Conservation (phyloP, 2,113 vertebrate species). For the Glaucidium brasilianum region DNA sequence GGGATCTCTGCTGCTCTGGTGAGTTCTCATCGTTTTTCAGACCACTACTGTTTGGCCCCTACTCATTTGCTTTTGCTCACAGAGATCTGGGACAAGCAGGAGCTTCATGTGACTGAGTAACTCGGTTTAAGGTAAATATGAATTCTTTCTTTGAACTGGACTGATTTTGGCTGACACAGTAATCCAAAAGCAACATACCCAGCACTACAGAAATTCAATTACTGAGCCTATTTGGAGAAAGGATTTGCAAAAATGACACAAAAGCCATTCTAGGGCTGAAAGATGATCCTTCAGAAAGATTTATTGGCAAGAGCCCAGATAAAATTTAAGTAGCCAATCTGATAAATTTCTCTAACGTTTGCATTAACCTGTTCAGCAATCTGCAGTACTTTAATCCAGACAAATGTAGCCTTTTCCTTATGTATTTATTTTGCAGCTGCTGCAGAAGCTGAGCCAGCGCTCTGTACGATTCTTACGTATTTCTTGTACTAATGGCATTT, state of each 20-base stretch:
- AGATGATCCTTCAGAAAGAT: slow-evolving; percentile 10
- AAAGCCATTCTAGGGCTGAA: neutral
- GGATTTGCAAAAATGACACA: neutral
- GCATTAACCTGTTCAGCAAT: neutral
- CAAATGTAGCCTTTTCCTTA: neutral
- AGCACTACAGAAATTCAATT: neutral
- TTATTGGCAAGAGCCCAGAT: neutral
- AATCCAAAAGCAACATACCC: neutral
- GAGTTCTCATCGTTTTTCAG: neutral
- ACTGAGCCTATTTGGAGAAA: neutral
- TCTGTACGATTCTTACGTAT: neutral
- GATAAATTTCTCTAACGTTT: neutral
- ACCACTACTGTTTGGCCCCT: neutral
- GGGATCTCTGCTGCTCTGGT: neutral
- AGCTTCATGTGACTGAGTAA: neutral
- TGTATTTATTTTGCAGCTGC: neutral
- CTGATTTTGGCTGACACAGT: neutral
- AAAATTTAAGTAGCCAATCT: neutral
- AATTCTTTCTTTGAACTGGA: neutral
- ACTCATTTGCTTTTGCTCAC: neutral
- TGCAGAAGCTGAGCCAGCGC: neutral
- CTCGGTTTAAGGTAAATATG: neutral
- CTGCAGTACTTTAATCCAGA: neutral
- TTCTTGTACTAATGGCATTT: neutral
- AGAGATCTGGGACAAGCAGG: neutral